Evolutionary conservation across 2,113 vertebrate genomes (phyloP).

Genomic region (Sinocyclocheilus anshuiensis): DNA sequence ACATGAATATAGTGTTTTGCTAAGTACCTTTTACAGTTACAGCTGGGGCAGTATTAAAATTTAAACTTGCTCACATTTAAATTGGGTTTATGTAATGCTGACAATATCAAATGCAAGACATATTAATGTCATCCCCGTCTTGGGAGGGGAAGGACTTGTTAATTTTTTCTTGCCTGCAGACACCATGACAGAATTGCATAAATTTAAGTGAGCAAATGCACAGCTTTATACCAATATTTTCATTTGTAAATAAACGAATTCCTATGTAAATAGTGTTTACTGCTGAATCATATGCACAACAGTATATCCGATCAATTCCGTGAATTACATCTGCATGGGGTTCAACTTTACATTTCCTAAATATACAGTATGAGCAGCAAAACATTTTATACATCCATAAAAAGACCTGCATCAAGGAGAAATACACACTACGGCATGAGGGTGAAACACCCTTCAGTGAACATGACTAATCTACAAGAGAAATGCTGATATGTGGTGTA

Average conservation of each 20-base stretch:
- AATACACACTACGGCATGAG: not conserved
- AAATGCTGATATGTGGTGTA: slow-evolving; percentile 8
- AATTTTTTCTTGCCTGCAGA: not conserved
- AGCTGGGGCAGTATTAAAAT: not conserved
- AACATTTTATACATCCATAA: slow-evolving; percentile 1
- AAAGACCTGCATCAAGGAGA: not conserved
- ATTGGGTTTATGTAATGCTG: not conserved
- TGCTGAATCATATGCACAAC: not conserved
- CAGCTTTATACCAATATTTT: not conserved
- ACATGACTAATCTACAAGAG: not conserved
- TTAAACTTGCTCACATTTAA: not conserved
- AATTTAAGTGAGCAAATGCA: not conserved
- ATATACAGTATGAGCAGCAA: not conserved
- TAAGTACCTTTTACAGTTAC: slow-evolving; percentile 26
- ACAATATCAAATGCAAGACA: not conserved
- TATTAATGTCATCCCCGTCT: not conserved
- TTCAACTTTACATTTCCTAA: not conserved
- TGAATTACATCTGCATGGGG: not conserved
- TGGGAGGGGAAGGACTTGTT: not conserved
- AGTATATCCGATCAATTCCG: not conserved
- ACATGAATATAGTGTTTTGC: slow-evolving; percentile 5
- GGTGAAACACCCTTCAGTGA: not conserved
- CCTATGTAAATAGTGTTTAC: slow-evolving; percentile 10
- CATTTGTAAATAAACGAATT: not conserved
- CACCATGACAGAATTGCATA: slow-evolving; percentile 6